Conservation (phyloP, 1,140 invertebrate species). For the Cardiocondyla obscurior region DNA sequence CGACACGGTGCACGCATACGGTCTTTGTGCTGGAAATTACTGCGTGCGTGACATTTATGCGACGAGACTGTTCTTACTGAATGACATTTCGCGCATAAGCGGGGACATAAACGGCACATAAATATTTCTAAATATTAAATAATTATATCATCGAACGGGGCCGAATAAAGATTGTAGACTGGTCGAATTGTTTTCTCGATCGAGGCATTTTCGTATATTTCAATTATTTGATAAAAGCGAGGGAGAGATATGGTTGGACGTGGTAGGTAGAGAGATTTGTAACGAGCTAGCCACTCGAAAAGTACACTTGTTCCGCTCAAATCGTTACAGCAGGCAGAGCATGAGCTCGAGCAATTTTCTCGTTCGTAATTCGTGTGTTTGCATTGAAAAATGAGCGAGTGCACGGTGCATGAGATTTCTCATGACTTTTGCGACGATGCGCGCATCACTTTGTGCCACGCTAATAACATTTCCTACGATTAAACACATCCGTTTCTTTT, state of each 20-base stretch:
- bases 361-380: slow-evolving; percentile 53
- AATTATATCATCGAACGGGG: background rate
- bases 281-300: slow-evolving; percentile 23
- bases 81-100: slow-evolving; percentile 33
- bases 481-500: slow-evolving; percentile 46
- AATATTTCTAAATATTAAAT: slow-evolving; percentile 9
- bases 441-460: slow-evolving; percentile 35
- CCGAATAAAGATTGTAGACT: background rate
- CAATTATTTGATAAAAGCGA: background rate
- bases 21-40: slow-evolving; percentile 48
- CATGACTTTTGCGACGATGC: slow-evolving; percentile 45
- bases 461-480: slow-evolving; percentile 48
- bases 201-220: background rate
- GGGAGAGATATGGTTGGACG: background rate
- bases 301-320: slow-evolving; percentile 38
- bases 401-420: slow-evolving; percentile 52
- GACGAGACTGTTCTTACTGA: slow-evolving; percentile 9
- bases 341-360: slow-evolving; percentile 34
- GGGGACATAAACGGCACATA: slow-evolving; percentile 8
- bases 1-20: slow-evolving; percentile 23
- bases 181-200: background rate
- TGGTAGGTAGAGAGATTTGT: background rate
- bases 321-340: slow-evolving; percentile 12
- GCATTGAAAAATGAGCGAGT: slow-evolving; percentile 54
- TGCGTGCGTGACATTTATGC: slow-evolving; percentile 41